A percentile compares a stretch with the other conserved stretches of the same genome.
Evolutionary conservation across 30 jellyfish, hydroid and myxozoan species (phyloP).

Genomic region (Chrysaora quinquecirrha): DNA sequence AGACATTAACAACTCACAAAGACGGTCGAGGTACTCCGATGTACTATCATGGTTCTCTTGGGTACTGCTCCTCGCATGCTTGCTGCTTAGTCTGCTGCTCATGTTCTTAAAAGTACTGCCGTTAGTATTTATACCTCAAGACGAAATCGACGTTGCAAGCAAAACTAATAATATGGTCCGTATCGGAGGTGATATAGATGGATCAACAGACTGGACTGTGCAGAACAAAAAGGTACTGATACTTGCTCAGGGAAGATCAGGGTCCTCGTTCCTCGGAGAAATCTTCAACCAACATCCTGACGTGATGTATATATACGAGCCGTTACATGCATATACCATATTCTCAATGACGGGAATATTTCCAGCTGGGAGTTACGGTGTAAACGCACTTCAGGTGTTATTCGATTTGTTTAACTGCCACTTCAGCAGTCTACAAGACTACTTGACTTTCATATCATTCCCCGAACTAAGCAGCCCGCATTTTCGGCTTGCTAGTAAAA

Average conservation of each 20-base stretch:
- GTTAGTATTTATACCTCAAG: background rate
- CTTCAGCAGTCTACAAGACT: slow-evolving; percentile 74
- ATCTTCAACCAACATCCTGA: slow-evolving; percentile 89
- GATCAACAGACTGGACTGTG: slow-evolving; percentile 22
- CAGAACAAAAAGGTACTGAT: slow-evolving; percentile 57
- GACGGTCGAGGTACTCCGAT: slow-evolving; percentile 48
- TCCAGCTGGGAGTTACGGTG: slow-evolving; percentile 64
- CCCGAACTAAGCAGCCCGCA: slow-evolving; percentile 97
- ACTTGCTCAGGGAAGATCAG: slow-evolving; percentile 95
- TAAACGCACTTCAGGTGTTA: slow-evolving; percentile 60
- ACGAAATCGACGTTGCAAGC: background rate
- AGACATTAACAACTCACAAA: slow-evolving; percentile 44
- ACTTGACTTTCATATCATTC: slow-evolving; percentile 83
- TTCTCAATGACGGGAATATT: slow-evolving; percentile 74
- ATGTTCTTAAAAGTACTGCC: slow-evolving; percentile 53
- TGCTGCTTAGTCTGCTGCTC: slow-evolving; percentile 26
- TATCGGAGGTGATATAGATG: background rate
- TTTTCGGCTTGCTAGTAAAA: slow-evolving; percentile 85
- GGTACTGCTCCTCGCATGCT: slow-evolving; percentile 28
- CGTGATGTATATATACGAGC: slow-evolving; percentile 88
- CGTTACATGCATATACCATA: slow-evolving; percentile 82
- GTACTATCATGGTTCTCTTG: slow-evolving; percentile 37
- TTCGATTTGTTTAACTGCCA: slow-evolving; percentile 82
- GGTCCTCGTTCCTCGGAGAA: slow-evolving; percentile 98
- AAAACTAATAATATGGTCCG: background rate